Percentiles rank a stretch among this genome's conserved stretches.
Conservation (phyloP, 2,888 invertebrate genomes). For the Pheosia gnoma region DNA sequence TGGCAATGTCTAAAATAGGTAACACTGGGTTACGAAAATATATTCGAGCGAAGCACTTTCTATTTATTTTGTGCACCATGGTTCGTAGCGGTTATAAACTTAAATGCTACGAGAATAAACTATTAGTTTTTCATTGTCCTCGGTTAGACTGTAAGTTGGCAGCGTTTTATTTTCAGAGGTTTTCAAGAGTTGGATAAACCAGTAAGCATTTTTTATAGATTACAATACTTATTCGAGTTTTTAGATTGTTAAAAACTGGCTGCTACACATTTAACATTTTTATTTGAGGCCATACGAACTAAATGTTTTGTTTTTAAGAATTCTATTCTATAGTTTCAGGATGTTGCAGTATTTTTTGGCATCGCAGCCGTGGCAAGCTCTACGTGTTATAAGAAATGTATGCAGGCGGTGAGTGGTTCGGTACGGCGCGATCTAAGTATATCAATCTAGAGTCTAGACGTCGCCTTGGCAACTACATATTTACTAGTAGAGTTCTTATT, state of each 20-base stretch:
- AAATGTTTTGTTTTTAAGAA: not conserved
- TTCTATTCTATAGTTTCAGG: not conserved
- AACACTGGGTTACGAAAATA: too few relatives aligned
- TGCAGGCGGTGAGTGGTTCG: conserved; percentile 1
- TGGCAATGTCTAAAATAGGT: too few relatives aligned
- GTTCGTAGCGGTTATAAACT: not conserved
- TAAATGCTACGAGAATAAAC: not conserved
- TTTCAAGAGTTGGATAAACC: not conserved
- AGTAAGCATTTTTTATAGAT: not conserved
- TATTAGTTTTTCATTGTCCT: not conserved
- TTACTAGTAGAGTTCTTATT: not conserved
- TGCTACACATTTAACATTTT: too few relatives aligned
- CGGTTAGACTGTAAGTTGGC: not conserved
- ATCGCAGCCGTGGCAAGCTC: not conserved
- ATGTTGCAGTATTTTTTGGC: not conserved
- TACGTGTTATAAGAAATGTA: conserved; percentile 2
- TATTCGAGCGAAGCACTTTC: too few relatives aligned
- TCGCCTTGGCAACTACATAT: not conserved
- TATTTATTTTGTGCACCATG: too few relatives aligned
- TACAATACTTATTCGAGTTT: too few relatives aligned
- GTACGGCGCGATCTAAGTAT: not conserved
- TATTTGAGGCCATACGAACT: too few relatives aligned
- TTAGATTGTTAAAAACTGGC: too few relatives aligned
- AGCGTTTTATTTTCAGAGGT: not conserved
- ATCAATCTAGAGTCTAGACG: not conserved